A percentile compares a stretch with the other conserved stretches of the same genome.
These are phyloP conservation scores for Hermaeophaga mercurialis DNA, from an alignment of 2,888 invertebrate genomes.

Conservation along the genomic window DNA sequence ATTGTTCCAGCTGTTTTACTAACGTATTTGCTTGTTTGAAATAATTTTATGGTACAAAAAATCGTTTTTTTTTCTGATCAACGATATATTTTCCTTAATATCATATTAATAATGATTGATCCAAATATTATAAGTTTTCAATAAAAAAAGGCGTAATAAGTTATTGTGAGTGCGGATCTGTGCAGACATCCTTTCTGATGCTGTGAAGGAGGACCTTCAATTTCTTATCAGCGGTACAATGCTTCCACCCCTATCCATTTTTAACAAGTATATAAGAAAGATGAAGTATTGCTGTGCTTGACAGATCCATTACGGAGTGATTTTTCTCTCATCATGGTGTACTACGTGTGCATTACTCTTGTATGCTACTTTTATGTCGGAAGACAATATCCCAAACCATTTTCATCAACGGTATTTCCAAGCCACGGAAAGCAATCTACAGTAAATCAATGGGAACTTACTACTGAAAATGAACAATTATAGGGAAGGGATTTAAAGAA, in stretches of 20 bases:
- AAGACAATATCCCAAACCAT: too few species aligned
- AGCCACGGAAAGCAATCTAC: too few species aligned
- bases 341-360: not conserved
- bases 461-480: too few species aligned
- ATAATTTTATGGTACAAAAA: not conserved
- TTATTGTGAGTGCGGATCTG: not conserved
- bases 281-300: conserved; percentile 30
- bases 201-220: conserved; percentile 12
- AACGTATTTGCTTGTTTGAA: too few species aligned
- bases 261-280: conserved; percentile 21
- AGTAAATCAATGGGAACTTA: too few species aligned
- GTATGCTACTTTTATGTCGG: too few species aligned
- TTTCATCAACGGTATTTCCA: too few species aligned
- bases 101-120: not conserved
- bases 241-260: conserved; percentile 21
- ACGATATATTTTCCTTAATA: conserved; percentile 4
- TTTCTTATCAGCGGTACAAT: conserved; percentile 21
- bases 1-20: too few species aligned
- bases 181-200: too few species aligned
- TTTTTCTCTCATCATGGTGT: conserved; percentile 14
- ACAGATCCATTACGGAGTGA: conserved; percentile 32
- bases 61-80: not conserved
- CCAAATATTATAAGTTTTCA: not conserved
- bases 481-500: too few species aligned
- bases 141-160: not conserved